Conservation (phyloP, 92 coral and sea anemone species). For the Desmophyllum pertusum region DNA sequence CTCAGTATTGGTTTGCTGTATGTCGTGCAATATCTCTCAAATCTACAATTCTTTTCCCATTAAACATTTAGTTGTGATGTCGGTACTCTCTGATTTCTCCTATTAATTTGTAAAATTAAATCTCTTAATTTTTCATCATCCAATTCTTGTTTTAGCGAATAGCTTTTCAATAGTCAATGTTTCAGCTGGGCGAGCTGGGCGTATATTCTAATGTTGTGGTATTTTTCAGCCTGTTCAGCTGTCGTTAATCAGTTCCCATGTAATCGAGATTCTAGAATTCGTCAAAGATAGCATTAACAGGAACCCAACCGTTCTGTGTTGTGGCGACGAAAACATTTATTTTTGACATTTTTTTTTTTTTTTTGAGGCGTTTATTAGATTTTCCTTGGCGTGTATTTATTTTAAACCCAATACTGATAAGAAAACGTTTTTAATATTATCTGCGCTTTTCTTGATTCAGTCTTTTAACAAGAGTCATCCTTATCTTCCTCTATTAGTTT, state of each 20-base stretch:
- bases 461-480: too few relatives aligned
- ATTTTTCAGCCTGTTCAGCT: not conserved
- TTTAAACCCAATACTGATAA: too few relatives aligned
- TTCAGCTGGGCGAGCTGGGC: not conserved
- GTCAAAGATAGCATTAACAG: too few relatives aligned
- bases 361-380: not conserved
- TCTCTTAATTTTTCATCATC: not conserved
- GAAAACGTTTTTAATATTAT: not conserved
- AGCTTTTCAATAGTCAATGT: not conserved
- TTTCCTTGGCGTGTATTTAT: too few relatives aligned
- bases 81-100: not conserved
- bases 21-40: not conserved
- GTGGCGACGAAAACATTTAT: too few relatives aligned
- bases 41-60: not conserved
- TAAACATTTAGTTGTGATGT: not conserved
- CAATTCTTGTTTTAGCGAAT: not conserved
- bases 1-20: not conserved
- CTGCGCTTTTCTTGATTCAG: not conserved
- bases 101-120: not conserved
- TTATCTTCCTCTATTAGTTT: too few relatives aligned
- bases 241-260: not conserved
- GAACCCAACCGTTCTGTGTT: too few relatives aligned
- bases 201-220: not conserved
- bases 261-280: too few relatives aligned
- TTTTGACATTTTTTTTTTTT: too few relatives aligned